phyloP scores from a whole-genome alignment of 1,140 invertebrate species.

The Zaprionus tsacasi region DNA sequence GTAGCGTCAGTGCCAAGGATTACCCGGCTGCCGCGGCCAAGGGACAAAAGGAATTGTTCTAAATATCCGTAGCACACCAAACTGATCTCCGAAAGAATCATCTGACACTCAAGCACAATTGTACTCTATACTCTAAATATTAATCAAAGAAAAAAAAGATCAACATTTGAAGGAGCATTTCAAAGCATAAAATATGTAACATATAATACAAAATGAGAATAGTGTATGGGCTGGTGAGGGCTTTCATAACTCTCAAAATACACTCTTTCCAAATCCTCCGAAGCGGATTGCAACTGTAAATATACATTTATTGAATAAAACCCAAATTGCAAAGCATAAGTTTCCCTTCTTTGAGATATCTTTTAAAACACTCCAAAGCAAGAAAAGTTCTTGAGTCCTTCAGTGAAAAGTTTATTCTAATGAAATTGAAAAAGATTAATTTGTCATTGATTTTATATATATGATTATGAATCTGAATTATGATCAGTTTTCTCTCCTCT shows the following conservation, averaged over 20 bases:
- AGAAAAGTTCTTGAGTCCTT: background rate
- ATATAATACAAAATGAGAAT: slow-evolving; percentile 32
- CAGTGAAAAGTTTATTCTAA: slow-evolving; percentile 39
- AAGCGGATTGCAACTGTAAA: slow-evolving; percentile 46
- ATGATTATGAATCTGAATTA: slow-evolving; percentile 1
- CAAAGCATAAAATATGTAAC: slow-evolving; percentile 52
- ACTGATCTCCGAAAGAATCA: background rate
- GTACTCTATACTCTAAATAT: slow-evolving; percentile 1
- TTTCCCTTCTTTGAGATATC: background rate
- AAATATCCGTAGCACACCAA: slow-evolving; percentile 4
- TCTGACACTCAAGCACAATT: slow-evolving; percentile 17
- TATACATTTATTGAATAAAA: slow-evolving; percentile 32
- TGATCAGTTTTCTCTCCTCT: background rate
- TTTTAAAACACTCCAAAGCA: background rate
- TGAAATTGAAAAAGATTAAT: slow-evolving; percentile 33
- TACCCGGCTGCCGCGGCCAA: slow-evolving; percentile 36
- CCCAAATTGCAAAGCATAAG: slow-evolving; percentile 18
- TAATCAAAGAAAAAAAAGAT: slow-evolving; percentile 27
- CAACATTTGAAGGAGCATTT: slow-evolving; percentile 55
- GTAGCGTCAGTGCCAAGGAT: slow-evolving; percentile 65
- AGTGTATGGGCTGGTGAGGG: slow-evolving; percentile 71
- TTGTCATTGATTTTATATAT: slow-evolving; percentile 15
- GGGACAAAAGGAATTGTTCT: slow-evolving; percentile 72
- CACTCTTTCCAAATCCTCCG: slow-evolving; percentile 5
- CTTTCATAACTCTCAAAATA: slow-evolving; percentile 53